Base-by-base conservation (phyloP, 2,888 invertebrate genomes). In the Polymixis lichenea region DNA sequence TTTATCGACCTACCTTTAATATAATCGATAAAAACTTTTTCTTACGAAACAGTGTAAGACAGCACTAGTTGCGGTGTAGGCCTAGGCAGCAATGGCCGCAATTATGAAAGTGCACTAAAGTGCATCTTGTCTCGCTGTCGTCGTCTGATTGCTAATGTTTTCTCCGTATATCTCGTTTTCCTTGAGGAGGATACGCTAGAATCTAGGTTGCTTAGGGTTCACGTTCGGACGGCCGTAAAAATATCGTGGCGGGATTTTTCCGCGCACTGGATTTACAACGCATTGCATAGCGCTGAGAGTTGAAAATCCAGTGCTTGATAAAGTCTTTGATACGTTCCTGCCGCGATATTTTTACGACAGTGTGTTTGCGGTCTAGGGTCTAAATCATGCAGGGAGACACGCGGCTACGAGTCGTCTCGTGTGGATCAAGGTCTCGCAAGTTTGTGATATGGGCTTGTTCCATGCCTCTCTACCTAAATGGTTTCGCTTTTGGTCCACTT, bases 81-180 rank as follows among this genome's bases (percentile, higher is more conserved):
- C 77, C 64, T 38, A 72, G 79, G 74, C 77, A 77, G 77, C 83
- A 81, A 66, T 70, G 76, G 72, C 73, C 72, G 69, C 56, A 76
- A 76, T 88, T 83, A 83, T 89, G 88, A 89, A 88, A 89, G 83
- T 88, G 84, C 78, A 72, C 38, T 69, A 64, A 71, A 81, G 85
- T 87, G 86, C 88, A 85, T 85, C 75, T 62, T 76, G 76, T 70
- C 78, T 69, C 56, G 64, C 55, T 17, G 49, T 15, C 49, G 61
- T 51, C 25, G 49, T 19, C 43, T 55, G 32, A 56, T 77, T 77
- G 73, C 65, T 58, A 71, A 73, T 61, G 60, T 53, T 71, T 67
- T 80, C 38, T 80, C 71, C 65, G 51, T 68, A 13, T 28, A 55
- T 43, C 25, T 56, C 5, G n/a, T 6, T 60, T 25, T 58, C 15